Percentiles rank a stretch among this genome's conserved stretches.
Evolutionary conservation across 2,888 invertebrate genomes (phyloP).

Genomic region (Euclidia mi): DNA sequence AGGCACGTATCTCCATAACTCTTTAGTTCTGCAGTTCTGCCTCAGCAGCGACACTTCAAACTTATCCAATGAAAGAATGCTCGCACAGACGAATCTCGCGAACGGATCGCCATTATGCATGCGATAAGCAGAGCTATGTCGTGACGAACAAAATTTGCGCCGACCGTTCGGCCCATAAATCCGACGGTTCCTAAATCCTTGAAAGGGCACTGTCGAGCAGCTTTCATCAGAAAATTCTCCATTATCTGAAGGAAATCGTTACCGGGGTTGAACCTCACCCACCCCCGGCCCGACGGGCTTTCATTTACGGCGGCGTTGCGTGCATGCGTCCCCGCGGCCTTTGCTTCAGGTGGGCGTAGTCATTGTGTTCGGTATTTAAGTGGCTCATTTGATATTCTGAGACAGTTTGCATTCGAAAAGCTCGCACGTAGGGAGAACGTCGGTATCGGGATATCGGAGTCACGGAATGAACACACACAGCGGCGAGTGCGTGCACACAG

Average conservation of each 20-base stretch:
- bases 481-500: constrained; percentile 39
- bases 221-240: constrained; percentile 88
- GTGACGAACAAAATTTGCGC: constrained; percentile 80
- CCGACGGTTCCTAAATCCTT: constrained; percentile 83
- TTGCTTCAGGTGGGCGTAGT: constrained; percentile 88
- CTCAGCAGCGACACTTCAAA: constrained; percentile 63
- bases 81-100: constrained; percentile 57
- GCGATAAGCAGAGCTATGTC: constrained; percentile 74
- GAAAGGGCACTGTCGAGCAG: constrained; percentile 83
- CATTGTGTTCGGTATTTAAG: constrained; percentile 89
- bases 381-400: constrained; percentile 89
- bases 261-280: constrained; percentile 84
- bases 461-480: constrained; percentile 62
- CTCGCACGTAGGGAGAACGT: constrained; percentile 77
- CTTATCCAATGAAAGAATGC: constrained; percentile 65
- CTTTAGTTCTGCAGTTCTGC: constrained; percentile 63
- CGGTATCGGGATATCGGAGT: constrained; percentile 77
- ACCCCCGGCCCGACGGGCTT: constrained; percentile 82
- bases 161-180: constrained; percentile 81
- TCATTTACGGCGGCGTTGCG: constrained; percentile 87
- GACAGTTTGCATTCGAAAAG: constrained; percentile 88
- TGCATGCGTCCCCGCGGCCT: constrained; percentile 86
- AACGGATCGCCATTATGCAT: constrained; percentile 72
- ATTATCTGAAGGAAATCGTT: constrained; percentile 89
- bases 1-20: constrained; percentile 76